Conservation (phyloP, 2,113 vertebrate species). For the Dromaius novaehollandiae region DNA sequence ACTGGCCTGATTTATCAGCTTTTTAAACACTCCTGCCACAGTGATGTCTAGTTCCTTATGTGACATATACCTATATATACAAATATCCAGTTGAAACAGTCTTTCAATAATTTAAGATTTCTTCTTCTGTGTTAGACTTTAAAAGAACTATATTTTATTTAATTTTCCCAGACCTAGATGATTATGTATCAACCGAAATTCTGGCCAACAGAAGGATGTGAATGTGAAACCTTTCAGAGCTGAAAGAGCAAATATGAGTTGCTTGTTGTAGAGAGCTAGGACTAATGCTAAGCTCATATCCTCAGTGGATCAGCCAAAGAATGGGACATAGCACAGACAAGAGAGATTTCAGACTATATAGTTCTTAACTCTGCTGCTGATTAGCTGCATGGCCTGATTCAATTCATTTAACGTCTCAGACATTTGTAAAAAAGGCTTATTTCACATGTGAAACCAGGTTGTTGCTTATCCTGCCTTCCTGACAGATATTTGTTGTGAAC, state of each 20-base stretch:
- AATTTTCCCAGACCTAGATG: background rate
- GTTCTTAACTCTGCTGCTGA: background rate
- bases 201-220: background rate
- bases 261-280: background rate
- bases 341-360: background rate
- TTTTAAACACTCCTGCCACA: background rate
- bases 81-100: background rate
- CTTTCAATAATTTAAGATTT: background rate
- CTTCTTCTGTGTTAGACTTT: background rate
- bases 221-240: background rate
- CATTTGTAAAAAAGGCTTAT: background rate
- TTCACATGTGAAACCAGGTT: background rate
- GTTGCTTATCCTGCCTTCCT: background rate
- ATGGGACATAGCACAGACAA: background rate
- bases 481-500: background rate
- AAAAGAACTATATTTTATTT: background rate
- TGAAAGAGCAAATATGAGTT: background rate
- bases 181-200: background rate
- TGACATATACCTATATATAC: background rate
- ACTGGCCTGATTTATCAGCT: background rate
- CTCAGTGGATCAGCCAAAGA: background rate
- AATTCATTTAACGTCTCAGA: background rate
- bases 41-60: background rate
- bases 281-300: background rate
- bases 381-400: background rate